A percentile compares a stretch with the other conserved stretches of the same genome.
phyloP scores from a whole-genome alignment of 2,888 invertebrate species.

The Athrips mouffetella region DNA sequence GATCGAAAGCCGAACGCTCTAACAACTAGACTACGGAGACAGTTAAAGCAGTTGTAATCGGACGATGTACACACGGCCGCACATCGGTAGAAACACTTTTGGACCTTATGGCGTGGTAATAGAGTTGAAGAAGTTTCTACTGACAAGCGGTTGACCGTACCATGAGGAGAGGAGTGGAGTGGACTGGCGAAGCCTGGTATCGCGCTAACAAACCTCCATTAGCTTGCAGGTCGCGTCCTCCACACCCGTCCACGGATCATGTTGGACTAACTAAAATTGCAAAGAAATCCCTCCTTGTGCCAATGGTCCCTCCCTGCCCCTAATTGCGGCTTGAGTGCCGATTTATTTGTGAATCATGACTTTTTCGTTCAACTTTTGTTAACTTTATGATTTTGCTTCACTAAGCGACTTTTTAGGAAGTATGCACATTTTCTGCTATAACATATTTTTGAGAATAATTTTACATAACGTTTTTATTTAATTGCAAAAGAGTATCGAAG shows the following conservation, averaged over 20 bases:
- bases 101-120: too few species aligned
- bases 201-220: conserved; percentile 38
- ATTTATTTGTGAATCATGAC: conserved; percentile 70
- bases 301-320: conserved; percentile 41
- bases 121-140: too few species aligned
- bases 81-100: too few species aligned
- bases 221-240: conserved; percentile 61
- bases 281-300: conserved; percentile 60
- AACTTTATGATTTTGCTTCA: conserved; percentile 35
- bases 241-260: conserved; percentile 65
- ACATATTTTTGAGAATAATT: conserved; percentile 23
- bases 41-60: too few species aligned
- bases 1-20: too few species aligned
- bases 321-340: conserved; percentile 66
- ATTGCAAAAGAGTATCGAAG: too few species aligned
- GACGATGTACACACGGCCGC: too few species aligned
- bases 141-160: too few species aligned
- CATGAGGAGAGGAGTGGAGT: too few species aligned
- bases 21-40: too few species aligned
- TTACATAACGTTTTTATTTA: neutral
- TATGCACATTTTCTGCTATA: neutral
- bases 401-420: neutral
- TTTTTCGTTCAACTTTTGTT: conserved; percentile 41
- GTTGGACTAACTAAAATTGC: conserved; percentile 73
- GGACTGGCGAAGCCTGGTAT: neutral